Evolutionary conservation across 2,797 vertebrate species (phyloP).

Genomic region (Falco novaeseelandiae): DNA sequence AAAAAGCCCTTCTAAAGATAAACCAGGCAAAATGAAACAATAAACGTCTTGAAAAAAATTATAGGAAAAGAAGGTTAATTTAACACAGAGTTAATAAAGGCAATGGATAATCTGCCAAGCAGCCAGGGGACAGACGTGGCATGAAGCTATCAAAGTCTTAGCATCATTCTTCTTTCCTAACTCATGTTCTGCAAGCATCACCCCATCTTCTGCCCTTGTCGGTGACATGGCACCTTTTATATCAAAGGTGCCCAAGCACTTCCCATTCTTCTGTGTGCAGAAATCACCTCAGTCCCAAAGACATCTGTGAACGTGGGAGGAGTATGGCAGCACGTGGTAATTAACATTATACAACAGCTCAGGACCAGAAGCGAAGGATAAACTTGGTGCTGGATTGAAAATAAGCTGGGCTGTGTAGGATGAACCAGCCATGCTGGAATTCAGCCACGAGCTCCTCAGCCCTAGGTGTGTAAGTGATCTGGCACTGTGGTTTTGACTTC

Average conservation of each 20-base stretch:
- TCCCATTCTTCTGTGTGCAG: background rate
- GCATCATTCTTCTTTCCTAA: background rate
- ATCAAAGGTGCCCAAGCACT: background rate
- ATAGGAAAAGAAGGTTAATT: background rate
- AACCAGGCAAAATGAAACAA: background rate
- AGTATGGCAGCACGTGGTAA: background rate
- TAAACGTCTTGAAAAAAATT: background rate
- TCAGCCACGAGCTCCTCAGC: background rate
- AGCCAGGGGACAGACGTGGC: background rate
- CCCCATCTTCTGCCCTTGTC: background rate
- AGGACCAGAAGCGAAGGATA: background rate
- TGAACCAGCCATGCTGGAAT: background rate
- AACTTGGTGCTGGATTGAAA: background rate
- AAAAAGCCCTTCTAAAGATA: background rate
- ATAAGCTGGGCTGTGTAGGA: background rate
- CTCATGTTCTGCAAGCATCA: background rate
- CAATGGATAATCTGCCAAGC: background rate
- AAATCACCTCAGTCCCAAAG: background rate
- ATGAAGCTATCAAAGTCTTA: background rate
- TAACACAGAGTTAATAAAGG: conserved; percentile 16
- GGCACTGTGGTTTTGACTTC: background rate
- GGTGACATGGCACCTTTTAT: fast-evolving
- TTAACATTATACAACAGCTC: background rate
- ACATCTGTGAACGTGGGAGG: background rate
- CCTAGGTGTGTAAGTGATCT: fast-evolving